Evolutionary conservation across 1,140 invertebrate genomes (phyloP), one percentile per base, ranked within the genome.

Genomic region (Leguminivora glycinivorella): DNA sequence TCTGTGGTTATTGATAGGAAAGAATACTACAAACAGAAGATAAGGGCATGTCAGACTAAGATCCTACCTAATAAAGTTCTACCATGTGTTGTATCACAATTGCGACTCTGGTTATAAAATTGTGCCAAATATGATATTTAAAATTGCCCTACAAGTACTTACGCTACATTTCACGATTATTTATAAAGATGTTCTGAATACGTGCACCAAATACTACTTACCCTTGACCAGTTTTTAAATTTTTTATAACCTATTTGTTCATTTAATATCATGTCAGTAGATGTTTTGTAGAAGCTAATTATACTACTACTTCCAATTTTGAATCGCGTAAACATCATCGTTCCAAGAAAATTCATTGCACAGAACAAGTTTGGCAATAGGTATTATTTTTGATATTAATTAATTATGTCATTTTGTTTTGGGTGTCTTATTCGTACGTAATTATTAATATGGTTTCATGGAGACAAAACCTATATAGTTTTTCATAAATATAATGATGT

Each of bases 261-360:
- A 52, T 58, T 58, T 58, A 29, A 14, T 14, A 29, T 29, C 56
- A 58, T 58, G 47, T 52, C 47, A 52, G 47, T 22, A 58, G 56
- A 29, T 58, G 56, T 58, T 58, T 58, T 58, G 56, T 58, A 58
- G 4, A 26, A 26, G 47, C 14, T 58, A 58, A 58, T 58, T 58
- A 58, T 29, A 58, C 24, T 52, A 22, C 19, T 52, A 10, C 47
- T 10, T 19, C 7, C 47, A 7, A 22, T 52, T 52, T 22, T 1
- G n/a, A 19, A 10, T 9, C 5, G 47, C 47, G 43, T 22, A 22
- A 19, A 22, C 47, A 52, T 52, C 47, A 52, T 52, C 19, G 2
- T 22, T 52, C 19, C 22, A 22, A 10, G 19, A 22, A 40, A 9
- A 19, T 12, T 47, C n/a, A 47, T 47, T 47, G 6, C n/a, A 9